These are phyloP conservation scores for Dicrurus megarhynchus DNA, from an alignment of 2,113 vertebrate genomes.

Conservation along the genomic window DNA sequence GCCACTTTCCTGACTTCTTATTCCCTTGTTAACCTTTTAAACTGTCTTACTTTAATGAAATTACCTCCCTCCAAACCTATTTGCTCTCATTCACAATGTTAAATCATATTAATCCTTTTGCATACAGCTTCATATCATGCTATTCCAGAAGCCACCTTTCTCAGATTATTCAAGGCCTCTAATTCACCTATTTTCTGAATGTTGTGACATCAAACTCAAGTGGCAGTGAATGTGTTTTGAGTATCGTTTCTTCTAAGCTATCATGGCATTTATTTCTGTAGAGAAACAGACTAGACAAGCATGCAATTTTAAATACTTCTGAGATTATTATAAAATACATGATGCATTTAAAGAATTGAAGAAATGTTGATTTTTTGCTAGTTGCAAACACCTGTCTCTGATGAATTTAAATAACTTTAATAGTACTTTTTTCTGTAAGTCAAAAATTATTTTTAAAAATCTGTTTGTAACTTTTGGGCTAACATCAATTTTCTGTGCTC, in stretches of 20 bases:
- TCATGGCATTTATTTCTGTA: background rate
- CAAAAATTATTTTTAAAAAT: background rate
- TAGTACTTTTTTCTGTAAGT: background rate
- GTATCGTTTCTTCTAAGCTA: background rate
- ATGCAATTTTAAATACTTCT: background rate
- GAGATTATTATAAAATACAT: background rate
- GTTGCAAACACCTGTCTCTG: background rate
- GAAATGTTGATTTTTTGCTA: background rate
- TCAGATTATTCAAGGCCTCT: background rate
- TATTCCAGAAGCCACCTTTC: background rate
- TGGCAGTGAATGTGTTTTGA: background rate
- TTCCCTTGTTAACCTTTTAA: slow-evolving; percentile 3
- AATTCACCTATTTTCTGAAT: background rate
- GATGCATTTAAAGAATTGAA: background rate
- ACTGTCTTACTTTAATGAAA: background rate
- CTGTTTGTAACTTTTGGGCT: background rate
- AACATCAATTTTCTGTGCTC: background rate
- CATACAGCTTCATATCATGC: background rate
- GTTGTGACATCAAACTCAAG: background rate
- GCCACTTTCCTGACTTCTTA: background rate
- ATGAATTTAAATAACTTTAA: background rate
- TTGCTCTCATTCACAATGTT: background rate
- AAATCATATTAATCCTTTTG: background rate
- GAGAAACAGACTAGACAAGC: background rate
- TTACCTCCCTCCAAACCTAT: background rate